Base-by-base conservation (phyloP, 1,140 invertebrate genomes). In the Muscidifurax raptorellus region DNA sequence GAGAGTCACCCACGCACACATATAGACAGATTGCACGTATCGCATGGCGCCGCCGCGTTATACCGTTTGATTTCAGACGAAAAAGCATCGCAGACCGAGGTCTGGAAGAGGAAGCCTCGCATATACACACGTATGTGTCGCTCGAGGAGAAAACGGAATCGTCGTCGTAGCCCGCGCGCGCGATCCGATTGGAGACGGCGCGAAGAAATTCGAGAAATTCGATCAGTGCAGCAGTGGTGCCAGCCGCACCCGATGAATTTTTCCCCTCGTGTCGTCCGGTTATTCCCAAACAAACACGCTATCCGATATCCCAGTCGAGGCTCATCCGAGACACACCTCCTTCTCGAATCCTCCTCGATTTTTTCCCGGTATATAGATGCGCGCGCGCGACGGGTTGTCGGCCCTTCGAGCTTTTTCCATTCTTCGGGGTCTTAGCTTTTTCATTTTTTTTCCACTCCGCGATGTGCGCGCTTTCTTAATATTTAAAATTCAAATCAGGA, bases 181-280 rank as follows among this genome's bases (percentile, higher is more conserved):
- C 75, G 36, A 79, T 79, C 66, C 82, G 75, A 79, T 69, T 64
- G 40, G 76, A 78, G 82, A 67, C 75, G 76, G 83, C 82, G 86
- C 84, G 86, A 40, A 87, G 88, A 89, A 88, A 89, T 90, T 89
- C 86, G 86, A 89, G 82, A 90, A 90, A 90, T 89, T 86, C 88
- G 88, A 89, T 90, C 89, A 88, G 89, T 90, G 86, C 76, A 28
- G 44, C 32, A 15, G 59, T 52, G 15, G 44, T 4, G 52, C 6
- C 44, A 47, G 30, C 72, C n/a, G 9, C 30, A 40, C 64, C 75
- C 82, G 75, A 80, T 84, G 77, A 71, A 79, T 84, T 84, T 79
- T 79, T 72, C 76, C 67, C 66, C 40, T 27, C 76, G 44, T 76
- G 28, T 79, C 75, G 75, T 72, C 82, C 82, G 64, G 66, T 72